phyloP scores from a whole-genome alignment of 2,113 vertebrate genomes.

The Anhinga anhinga region DNA sequence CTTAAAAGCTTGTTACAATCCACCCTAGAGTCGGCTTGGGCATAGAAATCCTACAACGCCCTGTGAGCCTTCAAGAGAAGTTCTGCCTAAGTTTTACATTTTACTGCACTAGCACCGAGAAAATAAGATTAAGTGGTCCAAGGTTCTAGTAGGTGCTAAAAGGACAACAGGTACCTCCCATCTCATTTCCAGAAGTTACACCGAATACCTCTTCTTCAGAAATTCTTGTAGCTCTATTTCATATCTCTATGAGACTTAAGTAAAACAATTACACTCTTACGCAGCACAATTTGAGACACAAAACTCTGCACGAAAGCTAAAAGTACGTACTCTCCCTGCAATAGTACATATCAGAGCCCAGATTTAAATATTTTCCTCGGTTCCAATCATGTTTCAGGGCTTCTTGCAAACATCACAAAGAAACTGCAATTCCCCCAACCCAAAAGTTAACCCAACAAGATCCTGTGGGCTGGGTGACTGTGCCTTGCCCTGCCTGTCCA shows the following conservation, averaged over 20 bases:
- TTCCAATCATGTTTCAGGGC: background rate
- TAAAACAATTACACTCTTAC: background rate
- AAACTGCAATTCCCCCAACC: background rate
- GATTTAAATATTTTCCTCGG: background rate
- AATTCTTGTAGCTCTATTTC: background rate
- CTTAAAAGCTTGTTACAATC: background rate
- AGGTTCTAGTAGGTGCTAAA: background rate
- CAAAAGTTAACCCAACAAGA: background rate
- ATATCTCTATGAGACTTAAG: background rate
- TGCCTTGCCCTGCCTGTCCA: background rate
- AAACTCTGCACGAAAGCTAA: background rate
- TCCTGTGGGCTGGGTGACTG: background rate
- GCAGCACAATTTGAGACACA: background rate
- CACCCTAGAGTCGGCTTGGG: background rate
- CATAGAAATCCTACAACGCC: background rate
- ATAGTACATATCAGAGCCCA: background rate
- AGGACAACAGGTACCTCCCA: background rate
- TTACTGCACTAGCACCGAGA: background rate
- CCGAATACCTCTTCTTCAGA: background rate
- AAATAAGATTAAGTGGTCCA: background rate
- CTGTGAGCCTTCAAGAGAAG: fast-evolving
- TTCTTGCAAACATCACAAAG: background rate
- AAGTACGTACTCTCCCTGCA: background rate
- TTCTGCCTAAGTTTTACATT: background rate
- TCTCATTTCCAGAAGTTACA: background rate